These are phyloP conservation scores for Hetaerina americana DNA, from an alignment of 1,140 invertebrate genomes.

Conservation along the genomic window DNA sequence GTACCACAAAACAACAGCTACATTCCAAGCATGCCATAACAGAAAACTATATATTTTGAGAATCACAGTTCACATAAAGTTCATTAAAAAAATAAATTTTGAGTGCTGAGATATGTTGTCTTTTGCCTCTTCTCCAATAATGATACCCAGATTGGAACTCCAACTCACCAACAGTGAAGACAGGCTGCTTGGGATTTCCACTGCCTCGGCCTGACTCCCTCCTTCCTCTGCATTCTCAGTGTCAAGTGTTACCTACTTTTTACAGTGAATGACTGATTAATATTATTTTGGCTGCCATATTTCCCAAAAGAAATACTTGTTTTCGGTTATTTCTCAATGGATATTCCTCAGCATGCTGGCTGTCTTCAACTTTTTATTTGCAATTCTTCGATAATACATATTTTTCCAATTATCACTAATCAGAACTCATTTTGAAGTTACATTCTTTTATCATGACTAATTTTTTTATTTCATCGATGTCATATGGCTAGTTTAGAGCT, in stretches of 20 bases:
- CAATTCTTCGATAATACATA: neutral
- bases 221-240: neutral
- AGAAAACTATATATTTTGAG: slow-evolving; percentile 1
- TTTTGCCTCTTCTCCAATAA: neutral
- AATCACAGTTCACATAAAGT: neutral
- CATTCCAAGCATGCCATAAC: too few species aligned
- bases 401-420: neutral
- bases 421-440: neutral
- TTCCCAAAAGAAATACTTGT: neutral
- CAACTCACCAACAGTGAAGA: neutral
- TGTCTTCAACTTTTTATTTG: neutral
- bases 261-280: neutral
- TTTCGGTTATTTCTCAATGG: neutral
- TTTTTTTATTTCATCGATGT: neutral
- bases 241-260: neutral
- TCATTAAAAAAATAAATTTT: neutral
- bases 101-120: neutral
- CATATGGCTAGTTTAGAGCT: neutral
- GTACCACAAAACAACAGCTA: too few species aligned
- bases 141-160: neutral
- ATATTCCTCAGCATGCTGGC: neutral
- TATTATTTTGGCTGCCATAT: neutral
- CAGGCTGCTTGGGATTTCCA: neutral
- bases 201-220: neutral
- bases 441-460: neutral